Evolutionary conservation across 2,113 vertebrate genomes (phyloP).

Genomic region (Entomyzon cyanotis): DNA sequence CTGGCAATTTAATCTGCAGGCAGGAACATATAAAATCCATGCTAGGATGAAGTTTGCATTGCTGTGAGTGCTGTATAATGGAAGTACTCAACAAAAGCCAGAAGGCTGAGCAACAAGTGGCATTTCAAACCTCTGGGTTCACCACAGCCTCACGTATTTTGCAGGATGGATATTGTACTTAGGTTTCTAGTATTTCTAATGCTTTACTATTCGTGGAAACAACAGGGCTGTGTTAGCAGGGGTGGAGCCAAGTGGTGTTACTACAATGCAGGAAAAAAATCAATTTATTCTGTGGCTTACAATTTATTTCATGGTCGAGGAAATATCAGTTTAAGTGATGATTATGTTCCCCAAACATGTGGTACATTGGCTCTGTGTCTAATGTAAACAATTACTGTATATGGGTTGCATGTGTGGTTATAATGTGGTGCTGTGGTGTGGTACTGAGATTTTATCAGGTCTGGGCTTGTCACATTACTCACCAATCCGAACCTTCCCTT

Average conservation of each 20-base stretch:
- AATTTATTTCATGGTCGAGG: slow-evolving; percentile 42
- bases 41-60: background rate
- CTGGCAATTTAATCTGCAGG: slow-evolving; percentile 56
- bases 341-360: slow-evolving; percentile 30
- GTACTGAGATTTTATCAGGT: slow-evolving; percentile 6
- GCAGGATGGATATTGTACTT: slow-evolving; percentile 16
- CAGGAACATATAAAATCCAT: background rate
- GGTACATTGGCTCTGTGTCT: slow-evolving; percentile 7
- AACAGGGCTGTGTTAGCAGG: background rate
- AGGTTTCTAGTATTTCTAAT: background rate
- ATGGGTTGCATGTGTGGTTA: slow-evolving; percentile 31
- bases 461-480: background rate
- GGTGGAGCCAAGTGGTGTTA: background rate
- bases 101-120: slow-evolving; percentile 45
- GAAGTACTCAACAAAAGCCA: background rate
- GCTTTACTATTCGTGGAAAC: background rate
- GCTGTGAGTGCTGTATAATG: background rate
- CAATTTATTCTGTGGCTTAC: slow-evolving; percentile 35
- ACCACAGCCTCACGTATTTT: slow-evolving; percentile 14
- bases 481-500: slow-evolving; percentile 11
- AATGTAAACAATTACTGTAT: slow-evolving; percentile 25
- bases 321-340: slow-evolving; percentile 26
- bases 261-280: background rate
- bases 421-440: background rate
- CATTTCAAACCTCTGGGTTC: slow-evolving; percentile 8